Evolutionary conservation across 2,888 invertebrate species (phyloP), one percentile per base, ranked within the genome.

Genomic region (Leucophora obtusa): DNA sequence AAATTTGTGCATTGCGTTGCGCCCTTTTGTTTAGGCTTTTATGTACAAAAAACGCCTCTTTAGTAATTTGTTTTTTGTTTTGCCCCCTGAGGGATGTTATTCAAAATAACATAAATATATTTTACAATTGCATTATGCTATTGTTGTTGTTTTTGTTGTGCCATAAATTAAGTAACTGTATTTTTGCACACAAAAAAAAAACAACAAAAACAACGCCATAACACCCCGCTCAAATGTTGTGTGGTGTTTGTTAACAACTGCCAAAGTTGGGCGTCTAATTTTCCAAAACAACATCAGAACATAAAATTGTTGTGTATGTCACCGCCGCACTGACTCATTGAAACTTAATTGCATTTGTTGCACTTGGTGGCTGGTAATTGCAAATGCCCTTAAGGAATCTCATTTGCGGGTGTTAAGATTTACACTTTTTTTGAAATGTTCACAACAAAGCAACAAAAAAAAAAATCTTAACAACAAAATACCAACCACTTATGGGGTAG

Each of bases 341-440:
- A 72, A 74, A 68, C 62, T 80, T 80, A 78, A 83, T 79, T 82
- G 82, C 81, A 79, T 82, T 82, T 82, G 77, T 81, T 82, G 82
- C 83, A 80, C 77, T 79, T 70, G 59, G 43, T 77, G 51, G 79
- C 62, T 72, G 82, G 69, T 79, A 78, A 78, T 82, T 79, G 74
- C 68, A 82, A 28, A 78, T 82, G 74, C 81, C 81, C 81, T 66
- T 62, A 69, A 77, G 81, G 73, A 73, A 81, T 81, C 66, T 70
- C 68, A 73, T 81, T 80, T 69, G 75, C 72, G 68, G 72, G 82
- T 79, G 82, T 82, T 72, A 72, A 82, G 69, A 82, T 79, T 82
- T 82, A 75, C 79, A 82, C 82, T 72, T 63, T 72, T 38, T 47
- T 47, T 47, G 38, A 14, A 54, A 21, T 14, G 14, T 54, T 21